Conservation (phyloP, 2,113 vertebrate genomes). For the Athene cunicularia region DNA sequence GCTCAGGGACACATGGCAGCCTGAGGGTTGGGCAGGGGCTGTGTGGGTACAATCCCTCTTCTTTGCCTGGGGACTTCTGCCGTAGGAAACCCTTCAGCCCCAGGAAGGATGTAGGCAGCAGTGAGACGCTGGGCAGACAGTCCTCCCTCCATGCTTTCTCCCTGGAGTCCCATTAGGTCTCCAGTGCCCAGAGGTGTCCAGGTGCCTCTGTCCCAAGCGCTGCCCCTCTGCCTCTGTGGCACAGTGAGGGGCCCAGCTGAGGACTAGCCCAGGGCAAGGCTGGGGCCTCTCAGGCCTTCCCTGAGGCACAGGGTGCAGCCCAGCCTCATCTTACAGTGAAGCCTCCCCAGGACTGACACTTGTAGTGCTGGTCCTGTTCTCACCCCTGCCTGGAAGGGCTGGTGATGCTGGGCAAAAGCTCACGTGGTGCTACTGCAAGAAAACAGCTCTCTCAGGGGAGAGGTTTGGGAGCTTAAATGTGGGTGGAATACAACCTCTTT, state of each 20-base stretch:
- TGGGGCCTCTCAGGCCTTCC: background rate
- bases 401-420: background rate
- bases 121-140: background rate
- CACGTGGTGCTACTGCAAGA: fast-evolving
- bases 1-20: fast-evolving
- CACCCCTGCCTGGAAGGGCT: background rate
- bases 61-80: background rate
- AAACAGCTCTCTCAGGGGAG: background rate
- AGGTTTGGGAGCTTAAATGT: background rate
- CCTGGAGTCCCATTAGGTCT: background rate
- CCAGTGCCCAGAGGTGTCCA: background rate
- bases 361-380: background rate
- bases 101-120: background rate
- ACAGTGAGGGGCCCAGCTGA: background rate
- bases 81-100: background rate
- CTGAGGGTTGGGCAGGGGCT: background rate
- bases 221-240: background rate
- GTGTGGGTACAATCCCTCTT: background rate
- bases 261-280: background rate
- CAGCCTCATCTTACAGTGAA: background rate
- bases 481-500: background rate
- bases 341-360: background rate
- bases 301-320: background rate
- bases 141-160: background rate
- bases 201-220: background rate